Base-by-base conservation (phyloP, 2,888 invertebrate genomes). In the Pristionchus fissidentatus region DNA sequence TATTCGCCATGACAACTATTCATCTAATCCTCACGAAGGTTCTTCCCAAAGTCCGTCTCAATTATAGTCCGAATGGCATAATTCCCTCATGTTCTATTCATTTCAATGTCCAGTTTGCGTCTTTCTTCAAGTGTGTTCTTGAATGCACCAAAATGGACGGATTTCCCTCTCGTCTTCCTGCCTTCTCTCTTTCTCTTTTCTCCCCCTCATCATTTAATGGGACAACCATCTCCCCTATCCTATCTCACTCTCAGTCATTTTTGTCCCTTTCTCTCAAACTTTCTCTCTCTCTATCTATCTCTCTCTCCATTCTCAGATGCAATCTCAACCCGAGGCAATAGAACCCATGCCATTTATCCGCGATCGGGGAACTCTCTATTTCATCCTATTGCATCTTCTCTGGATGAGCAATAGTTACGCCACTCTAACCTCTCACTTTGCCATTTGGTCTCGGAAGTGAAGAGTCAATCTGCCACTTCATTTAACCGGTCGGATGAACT, bases 91-190 rank as follows among this genome's bases (percentile, higher is more conserved):
- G 66, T 66, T 66, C 66, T 66, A n/a, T 38, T 38, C 57, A 66
- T 35, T 66, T 38, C 35, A 38, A 66, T 38, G 66, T 66, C 66
- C 66, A 66, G 66, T 66, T 66, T 66, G 66, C 19, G 66, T 38
- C 62, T 62, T 38, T 66, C 35, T 66, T 66, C 66, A 66, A 66
- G 66, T 66, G 66, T 38, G 35, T 66, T 66, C 66, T n/a, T n/a
- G n/a, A n/a, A n/a, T n/a, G n/a, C n/a, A n/a, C n/a, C n/a, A n/a
- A n/a, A n/a, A n/a, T n/a, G n/a, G n/a, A n/a, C n/a, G n/a, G n/a
- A n/a, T n/a, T n/a, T n/a, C n/a, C n/a, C n/a, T n/a, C n/a, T n/a
- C n/a, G n/a, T n/a, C n/a, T n/a, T n/a, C n/a, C n/a, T n/a, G n/a
- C n/a, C n/a, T n/a, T n/a, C n/a, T n/a, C n/a, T n/a, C n/a, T n/a